Base-by-base conservation (phyloP, 2,888 invertebrate species). In the Glyphotaelius pellucidus region DNA sequence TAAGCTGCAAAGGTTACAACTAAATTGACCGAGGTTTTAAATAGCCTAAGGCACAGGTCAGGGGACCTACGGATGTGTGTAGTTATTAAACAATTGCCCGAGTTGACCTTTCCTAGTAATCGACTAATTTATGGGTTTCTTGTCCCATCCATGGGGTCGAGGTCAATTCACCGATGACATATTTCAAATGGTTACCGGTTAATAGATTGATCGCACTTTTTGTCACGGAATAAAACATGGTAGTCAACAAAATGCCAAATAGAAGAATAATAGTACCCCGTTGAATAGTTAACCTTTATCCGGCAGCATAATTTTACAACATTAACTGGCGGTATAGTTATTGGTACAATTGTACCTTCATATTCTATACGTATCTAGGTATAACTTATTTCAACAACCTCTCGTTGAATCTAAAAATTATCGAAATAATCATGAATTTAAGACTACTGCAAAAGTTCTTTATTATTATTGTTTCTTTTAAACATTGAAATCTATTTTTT, bases 71-170 rank as follows among this genome's bases (percentile, higher is more conserved):
- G 81, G 81, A 81, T 32, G 32, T 32, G 31, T 81, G 81, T 32
- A 81, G 32, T 81, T 81, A 81, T 81, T 81, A 32, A 81, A 32
- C 81, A 81, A 81, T 81, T 81, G 81, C 15, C 32, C 81, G 32
- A 15, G 32, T 81, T 81, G 81, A 81, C 81, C 81, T 81, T 81
- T 81, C 81, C 31, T 14, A 31, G 81, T 32, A 30, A 81, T 81
- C 81, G 81, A 81, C 81, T 81, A 32, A 32, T 81, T 81, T 32
- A 19, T 81, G 81, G 15, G 81, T 81, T 81, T 67, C 81, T 81
- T 81, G 31, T 31, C 81, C 81, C 15, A 81, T 81, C 67, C 25
- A 67, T 31, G 31, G 32, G 30, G 32, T 81, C 81, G 31, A 81
- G 81, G 81, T 81, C 81, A 81, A 32, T 15, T 32, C 15, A 31